A percentile compares a stretch with the other conserved stretches of the same genome.
Conservation (phyloP, 2,797 vertebrate genomes). For the Pangasius mekongensis region DNA sequence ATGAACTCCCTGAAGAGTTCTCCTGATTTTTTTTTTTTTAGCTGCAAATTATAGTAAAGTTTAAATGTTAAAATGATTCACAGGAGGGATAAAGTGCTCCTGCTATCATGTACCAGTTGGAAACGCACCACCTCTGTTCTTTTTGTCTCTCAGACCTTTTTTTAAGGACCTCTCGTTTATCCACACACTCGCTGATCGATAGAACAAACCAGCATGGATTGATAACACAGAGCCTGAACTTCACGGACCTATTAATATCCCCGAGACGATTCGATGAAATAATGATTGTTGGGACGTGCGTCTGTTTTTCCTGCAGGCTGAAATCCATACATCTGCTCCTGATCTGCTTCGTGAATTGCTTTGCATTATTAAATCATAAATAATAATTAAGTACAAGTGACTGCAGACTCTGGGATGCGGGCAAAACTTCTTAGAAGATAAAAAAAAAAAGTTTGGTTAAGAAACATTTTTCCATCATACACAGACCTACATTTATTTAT, state of each 20-base stretch:
- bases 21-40: neutral
- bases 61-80: neutral
- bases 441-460: neutral
- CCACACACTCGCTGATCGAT: constrained; percentile 74
- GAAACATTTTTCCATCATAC: neutral
- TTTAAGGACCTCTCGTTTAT: constrained; percentile 51
- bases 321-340: constrained; percentile 70
- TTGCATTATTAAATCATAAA: constrained; percentile 28
- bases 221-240: constrained; percentile 75
- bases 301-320: constrained; percentile 67
- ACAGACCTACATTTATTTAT: neutral
- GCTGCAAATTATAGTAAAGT: neutral
- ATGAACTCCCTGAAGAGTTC: neutral
- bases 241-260: constrained; percentile 78
- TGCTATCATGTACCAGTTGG: neutral
- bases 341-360: neutral
- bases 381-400: constrained; percentile 16
- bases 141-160: neutral
- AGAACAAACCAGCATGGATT: constrained; percentile 75
- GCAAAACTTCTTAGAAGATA: neutral
- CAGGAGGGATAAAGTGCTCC: neutral
- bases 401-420: neutral
- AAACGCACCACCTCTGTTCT: neutral
- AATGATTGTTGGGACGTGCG: constrained; percentile 71
- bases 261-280: constrained; percentile 72